Evolutionary conservation across 2,113 vertebrate genomes (phyloP), one percentile per base, ranked within the genome.

Genomic region (Ctenodactylus gundi): DNA sequence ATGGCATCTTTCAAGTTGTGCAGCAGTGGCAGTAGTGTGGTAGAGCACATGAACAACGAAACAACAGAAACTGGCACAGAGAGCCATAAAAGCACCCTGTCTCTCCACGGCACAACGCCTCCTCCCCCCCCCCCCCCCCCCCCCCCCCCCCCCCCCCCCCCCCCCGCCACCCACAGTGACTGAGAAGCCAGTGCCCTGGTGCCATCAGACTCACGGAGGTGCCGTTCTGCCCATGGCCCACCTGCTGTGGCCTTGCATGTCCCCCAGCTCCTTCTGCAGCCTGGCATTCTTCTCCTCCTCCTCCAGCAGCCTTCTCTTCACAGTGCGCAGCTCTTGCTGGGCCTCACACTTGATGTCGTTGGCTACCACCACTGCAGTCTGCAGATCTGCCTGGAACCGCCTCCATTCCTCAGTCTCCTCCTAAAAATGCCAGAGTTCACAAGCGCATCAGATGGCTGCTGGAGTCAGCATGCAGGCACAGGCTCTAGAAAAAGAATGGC

Each of bases 311-410:
- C 98, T 98, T 92, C 99, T 98, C 97, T 98, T 99, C 39, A 99
- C 98, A 0, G 98, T 91, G 0, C 99, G 99, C 72, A 99, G 98
- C 97, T 99, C 99, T 98, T 99, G 99, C 97, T 99, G 99, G 49
- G 99, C 99, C 97, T 99, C 99, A 70, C 99, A 99, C 97, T 99
- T 99, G 67, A 99, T 99, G 96, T 99, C 99, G 4, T 99, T 99
- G 90, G 99, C 99, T 41, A 99, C 99, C 11, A 99, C 99, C 97
- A 99, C 99, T 0, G 99, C 99, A 0, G 99, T 99, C 98, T 99
- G 99, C 86, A 99, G 98, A 97, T 99, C 99, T 0, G 99, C 99
- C 97, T 99, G 99, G 98, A 99, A 99, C 39, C 99, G 98, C 68
- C 98, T 98, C 99, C 99, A 99, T 90, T 99, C 99, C 90, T 99